phyloP scores from a whole-genome alignment of 2,113 vertebrate genomes.

The Larimichthys polyactis region DNA sequence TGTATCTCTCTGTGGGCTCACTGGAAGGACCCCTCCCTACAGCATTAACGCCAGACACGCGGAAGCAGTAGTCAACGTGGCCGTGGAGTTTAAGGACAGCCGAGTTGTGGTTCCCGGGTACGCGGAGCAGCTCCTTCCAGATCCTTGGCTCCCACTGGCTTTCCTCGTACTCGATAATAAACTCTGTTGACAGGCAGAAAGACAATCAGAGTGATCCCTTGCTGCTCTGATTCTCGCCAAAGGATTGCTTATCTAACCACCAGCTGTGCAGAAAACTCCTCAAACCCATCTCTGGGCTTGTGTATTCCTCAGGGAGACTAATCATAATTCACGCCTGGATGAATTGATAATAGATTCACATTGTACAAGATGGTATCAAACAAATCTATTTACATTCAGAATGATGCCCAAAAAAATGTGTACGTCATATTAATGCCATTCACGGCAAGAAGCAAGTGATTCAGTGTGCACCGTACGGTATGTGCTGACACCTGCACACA shows the following conservation, averaged over 20 bases:
- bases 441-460: background rate
- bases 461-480: background rate
- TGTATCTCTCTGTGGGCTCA: constrained; percentile 85
- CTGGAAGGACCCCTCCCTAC: constrained; percentile 90
- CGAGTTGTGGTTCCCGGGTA: constrained; percentile 83
- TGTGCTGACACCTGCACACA: constrained; percentile 12
- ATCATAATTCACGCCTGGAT: constrained; percentile 56
- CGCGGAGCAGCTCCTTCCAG: constrained; percentile 88
- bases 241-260: constrained; percentile 60
- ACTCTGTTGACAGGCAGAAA: constrained; percentile 85
- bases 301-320: constrained; percentile 42
- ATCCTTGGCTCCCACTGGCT: constrained; percentile 86
- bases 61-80: constrained; percentile 89
- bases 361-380: constrained; percentile 50
- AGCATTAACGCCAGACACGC: constrained; percentile 86
- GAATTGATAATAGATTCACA: constrained; percentile 61
- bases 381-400: constrained; percentile 37
- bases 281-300: constrained; percentile 49
- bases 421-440: constrained; percentile 18
- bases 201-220: constrained; percentile 49
- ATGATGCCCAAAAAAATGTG: constrained; percentile 7
- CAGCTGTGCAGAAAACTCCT: constrained; percentile 59
- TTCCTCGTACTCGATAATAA: constrained; percentile 93
- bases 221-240: constrained; percentile 38
- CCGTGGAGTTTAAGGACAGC: constrained; percentile 85